These are phyloP conservation scores for Gadus chalcogrammus DNA, from an alignment of 2,113 vertebrate species.

Conservation along the genomic window DNA sequence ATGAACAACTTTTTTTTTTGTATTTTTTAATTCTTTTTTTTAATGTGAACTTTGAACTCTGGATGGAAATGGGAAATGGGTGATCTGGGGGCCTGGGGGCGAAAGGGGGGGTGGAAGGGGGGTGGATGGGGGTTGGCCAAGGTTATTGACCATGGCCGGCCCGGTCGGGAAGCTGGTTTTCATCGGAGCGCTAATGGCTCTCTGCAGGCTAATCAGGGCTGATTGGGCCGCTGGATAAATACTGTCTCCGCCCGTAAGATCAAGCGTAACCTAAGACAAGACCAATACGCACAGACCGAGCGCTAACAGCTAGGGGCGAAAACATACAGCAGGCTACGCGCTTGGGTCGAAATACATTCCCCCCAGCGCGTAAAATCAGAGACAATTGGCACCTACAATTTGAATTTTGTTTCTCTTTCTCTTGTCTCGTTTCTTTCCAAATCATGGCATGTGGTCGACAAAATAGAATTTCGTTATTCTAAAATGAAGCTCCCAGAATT, in stretches of 20 bases:
- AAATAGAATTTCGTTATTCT: conserved; percentile 8
- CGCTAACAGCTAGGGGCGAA: conserved; percentile 42
- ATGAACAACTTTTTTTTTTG: conserved; percentile 44
- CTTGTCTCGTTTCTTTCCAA: conserved; percentile 8
- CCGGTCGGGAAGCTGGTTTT: conserved; percentile 63
- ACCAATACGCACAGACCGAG: conserved; percentile 54
- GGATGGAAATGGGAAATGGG: conserved; percentile 51
- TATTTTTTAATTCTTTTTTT: neutral
- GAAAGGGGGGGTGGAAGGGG: neutral
- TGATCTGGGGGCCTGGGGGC: conserved; percentile 15
- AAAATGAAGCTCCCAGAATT: conserved; percentile 9
- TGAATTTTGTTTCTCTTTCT: conserved; percentile 10
- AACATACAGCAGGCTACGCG: conserved; percentile 41
- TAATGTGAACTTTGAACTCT: conserved; percentile 50
- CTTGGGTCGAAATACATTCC: conserved; percentile 46
- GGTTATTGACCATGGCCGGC: conserved; percentile 51
- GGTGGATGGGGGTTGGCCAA: conserved; percentile 51
- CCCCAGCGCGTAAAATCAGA: conserved; percentile 43
- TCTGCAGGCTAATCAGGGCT: conserved; percentile 61
- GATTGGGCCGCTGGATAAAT: conserved; percentile 65
- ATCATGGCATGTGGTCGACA: conserved; percentile 35
- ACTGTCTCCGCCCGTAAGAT: conserved; percentile 59
- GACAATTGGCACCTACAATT: conserved; percentile 44
- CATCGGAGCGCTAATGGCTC: conserved; percentile 63
- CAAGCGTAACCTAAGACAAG: conserved; percentile 61